Base-by-base conservation (phyloP, 2,797 vertebrate species). In the Gymnothorax javanicus region DNA sequence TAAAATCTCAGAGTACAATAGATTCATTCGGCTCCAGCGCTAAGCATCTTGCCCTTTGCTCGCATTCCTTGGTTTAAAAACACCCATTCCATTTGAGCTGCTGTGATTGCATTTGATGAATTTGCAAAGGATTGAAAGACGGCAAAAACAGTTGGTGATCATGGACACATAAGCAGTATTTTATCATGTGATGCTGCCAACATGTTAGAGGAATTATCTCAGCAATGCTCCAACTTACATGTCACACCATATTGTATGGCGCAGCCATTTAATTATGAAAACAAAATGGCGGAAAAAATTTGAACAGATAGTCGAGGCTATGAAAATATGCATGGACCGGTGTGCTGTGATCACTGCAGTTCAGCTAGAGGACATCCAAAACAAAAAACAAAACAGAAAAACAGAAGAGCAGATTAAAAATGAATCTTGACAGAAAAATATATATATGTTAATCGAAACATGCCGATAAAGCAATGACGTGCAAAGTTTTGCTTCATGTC, bases 401-500 rank as follows among this genome's bases (percentile, higher is more conserved):
- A 91, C 94, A 91, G 94, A 92, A 84, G 94, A 91, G 54, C 90
- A 92, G 89, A 92, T 58, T 91, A 91, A 93, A 89, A 90, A 91
- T 91, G 92, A 77, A 77, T 7, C 50, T 52, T 81, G 91, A 91
- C 87, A 91, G 91, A 92, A 89, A 92, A 89, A 86, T 89, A 87
- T 43, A 43, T 43, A 90, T 91, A 91, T 60, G 92, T 71, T 92
- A 93, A 93, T 94, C 95, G 92, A 95, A 98, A 97, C 97, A 97
- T 97, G 97, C 96, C 97, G 95, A 95, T 96, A 95, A 97, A 97
- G 95, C 96, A 96, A 95, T 87, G 96, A 95, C 95, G 96, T 98
- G 97, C 97, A 98, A 96, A 97, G 95, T 94, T 93, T 91, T 96
- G 96, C 94, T 96, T 95, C 94, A 96, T 94, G 92, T 93, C 88